Conservation (phyloP, 2,797 vertebrate species). For the Lagocephalus sceleratus region DNA sequence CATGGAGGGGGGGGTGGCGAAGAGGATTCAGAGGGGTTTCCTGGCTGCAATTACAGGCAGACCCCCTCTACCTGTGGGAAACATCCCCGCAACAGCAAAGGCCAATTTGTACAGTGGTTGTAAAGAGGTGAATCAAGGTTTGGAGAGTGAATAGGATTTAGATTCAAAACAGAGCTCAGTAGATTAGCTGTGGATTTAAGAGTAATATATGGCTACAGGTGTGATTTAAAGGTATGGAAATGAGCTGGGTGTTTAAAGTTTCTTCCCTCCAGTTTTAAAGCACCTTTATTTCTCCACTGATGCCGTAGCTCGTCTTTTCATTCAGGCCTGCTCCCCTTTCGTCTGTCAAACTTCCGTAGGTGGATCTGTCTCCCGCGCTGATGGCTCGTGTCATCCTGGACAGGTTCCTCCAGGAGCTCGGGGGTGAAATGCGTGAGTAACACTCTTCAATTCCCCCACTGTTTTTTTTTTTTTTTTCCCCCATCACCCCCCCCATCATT, state of each 20-base stretch:
- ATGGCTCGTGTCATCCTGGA: constrained; percentile 93
- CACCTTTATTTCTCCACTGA: constrained; percentile 22
- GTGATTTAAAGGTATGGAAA: constrained; percentile 6
- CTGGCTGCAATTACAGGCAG: constrained; percentile 52
- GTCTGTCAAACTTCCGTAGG: constrained; percentile 67
- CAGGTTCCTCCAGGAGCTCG: constrained; percentile 85
- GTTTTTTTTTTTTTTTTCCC: constrained; percentile 38
- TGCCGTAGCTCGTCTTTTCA: constrained; percentile 18
- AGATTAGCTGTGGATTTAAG: constrained; percentile 11
- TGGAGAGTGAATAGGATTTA: constrained; percentile 59
- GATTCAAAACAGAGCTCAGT: constrained; percentile 57
- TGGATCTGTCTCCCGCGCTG: constrained; percentile 91
- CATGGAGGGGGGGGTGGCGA: too few species aligned
- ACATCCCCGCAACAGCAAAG: constrained; percentile 59
- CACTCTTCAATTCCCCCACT: constrained; percentile 48
- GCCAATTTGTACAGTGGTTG: constrained; percentile 54
- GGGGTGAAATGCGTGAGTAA: constrained; percentile 84
- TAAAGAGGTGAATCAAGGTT: constrained; percentile 67
- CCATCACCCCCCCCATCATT: constrained; percentile 36
- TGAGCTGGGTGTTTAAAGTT: constrained; percentile 1
- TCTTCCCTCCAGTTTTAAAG: constrained; percentile 27
- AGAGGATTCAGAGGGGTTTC: constrained; percentile 50
- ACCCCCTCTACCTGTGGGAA: constrained; percentile 58
- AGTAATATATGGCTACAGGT: background rate
- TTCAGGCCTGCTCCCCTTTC: constrained; percentile 22